Evolutionary conservation across 2,888 invertebrate species (phyloP), one percentile per base, ranked within the genome.

Genomic region (Chrysomela aeneicollis): DNA sequence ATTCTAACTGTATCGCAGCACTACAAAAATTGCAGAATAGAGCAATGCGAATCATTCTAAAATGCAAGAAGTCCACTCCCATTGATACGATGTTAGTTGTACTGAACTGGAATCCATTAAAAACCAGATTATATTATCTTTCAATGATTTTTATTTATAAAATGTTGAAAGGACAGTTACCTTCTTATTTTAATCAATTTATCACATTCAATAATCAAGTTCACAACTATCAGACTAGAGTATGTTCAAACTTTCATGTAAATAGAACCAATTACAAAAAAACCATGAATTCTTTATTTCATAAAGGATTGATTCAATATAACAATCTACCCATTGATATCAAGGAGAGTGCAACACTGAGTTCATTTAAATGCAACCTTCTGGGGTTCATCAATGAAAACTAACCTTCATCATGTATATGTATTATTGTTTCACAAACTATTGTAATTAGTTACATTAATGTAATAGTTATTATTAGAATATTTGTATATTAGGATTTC

Each of bases 211-310:
- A 35, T 35, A 35, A 35, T 35, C 35, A 35, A 35, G 35, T 35
- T 35, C 35, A 35, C 35, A 35, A 35, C 9, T 35, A 35, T 35
- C 35, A 53, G 32, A 53, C 15, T 26, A 17, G 17, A 35, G 53
- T 15, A 53, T 32, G 18, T 53, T 53, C 35, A 53, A 35, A 53
- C 5, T 32, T 35, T 35, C 32, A 53, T 53, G 53, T 32, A 19
- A 35, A 53, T 12, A 53, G 32, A 53, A 32, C 53, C 30, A 53
- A 53, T 32, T n/a, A n/a, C n/a, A n/a, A n/a, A n/a, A n/a, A n/a
- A n/a, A n/a, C n/a, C n/a, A n/a, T n/a, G n/a, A n/a, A n/a, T n/a
- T n/a, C n/a, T n/a, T n/a, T n/a, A n/a, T n/a, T 30, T 21, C 52
- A 26, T 9, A 52, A 52, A 17, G 21, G 19, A 9, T 51, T 51